Evolutionary conservation across 1,140 invertebrate genomes (phyloP), one percentile per base, ranked within the genome.

Genomic region (Gryllus bimaculatus): DNA sequence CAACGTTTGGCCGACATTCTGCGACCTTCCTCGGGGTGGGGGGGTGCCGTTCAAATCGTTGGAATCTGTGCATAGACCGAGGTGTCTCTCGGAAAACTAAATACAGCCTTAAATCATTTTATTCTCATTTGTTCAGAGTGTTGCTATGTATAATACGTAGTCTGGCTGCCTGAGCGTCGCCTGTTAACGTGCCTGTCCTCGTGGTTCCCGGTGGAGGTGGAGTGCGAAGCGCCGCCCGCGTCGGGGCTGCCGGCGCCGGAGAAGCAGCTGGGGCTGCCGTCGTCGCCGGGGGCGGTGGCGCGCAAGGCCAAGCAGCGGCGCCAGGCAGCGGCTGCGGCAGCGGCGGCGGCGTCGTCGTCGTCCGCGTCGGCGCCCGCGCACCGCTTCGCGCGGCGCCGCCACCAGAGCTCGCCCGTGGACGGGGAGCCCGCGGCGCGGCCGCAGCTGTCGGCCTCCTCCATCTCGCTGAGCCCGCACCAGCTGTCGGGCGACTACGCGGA

Each of bases 251-350:
- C 73, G 26, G 13, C 49, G 66, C 78, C 73, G 10, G 8, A 49
- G 20, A 75, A 21, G 73, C 54, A 76, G 77, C 66, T 73, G 54
- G 10, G 10, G 10, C 54, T 66, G 10, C 54, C 54, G 10, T 66
- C 54, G 10, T 66, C 54, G 54, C 54, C 54, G 18, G 54, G 54
- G 54, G 54, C 10, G 10, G 54, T 66, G 10, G 54, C 54, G 54
- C 77, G 74, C 47, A 54, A 74, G 49, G 75, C 79, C 49, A 81
- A 80, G 78, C 78, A 54, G 48, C 76, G 54, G 54, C 54, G 54
- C 54, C 10, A 10, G 18, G 54, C 54, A 7, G 54, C 54, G 18
- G 54, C 54, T 0, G 54, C 54, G 18, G 54, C 54, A 7, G 54
- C 54, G 18, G 54, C 54, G 18, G 54, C 54, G 18, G 54, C 54